Conservation (phyloP, 1,140 invertebrate genomes). For the Hyles vespertilio region DNA sequence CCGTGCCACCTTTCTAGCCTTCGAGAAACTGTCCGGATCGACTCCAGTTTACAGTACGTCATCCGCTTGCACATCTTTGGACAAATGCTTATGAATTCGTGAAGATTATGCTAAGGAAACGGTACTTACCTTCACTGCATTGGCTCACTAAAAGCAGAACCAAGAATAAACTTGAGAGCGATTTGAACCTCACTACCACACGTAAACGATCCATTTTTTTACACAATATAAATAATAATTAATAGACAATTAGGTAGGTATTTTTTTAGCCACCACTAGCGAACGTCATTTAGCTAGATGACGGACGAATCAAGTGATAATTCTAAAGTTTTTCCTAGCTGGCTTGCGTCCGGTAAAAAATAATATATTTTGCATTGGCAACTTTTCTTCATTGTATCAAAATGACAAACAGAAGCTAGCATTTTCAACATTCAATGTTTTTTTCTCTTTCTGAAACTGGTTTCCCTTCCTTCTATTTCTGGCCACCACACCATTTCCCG, state of each 20-base stretch:
- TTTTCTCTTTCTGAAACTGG: too few relatives aligned
- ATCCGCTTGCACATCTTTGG: neutral
- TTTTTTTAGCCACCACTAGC: slow-evolving; percentile 7
- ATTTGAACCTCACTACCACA: slow-evolving; percentile 16
- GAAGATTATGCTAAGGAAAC: neutral
- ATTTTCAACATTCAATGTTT: too few relatives aligned
- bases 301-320: neutral
- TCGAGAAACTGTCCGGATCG: neutral
- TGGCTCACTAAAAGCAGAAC: slow-evolving; percentile 14
- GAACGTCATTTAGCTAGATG: slow-evolving; percentile 10
- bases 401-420: too few relatives aligned
- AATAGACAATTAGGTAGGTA: slow-evolving; percentile 14
- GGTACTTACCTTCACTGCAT: slow-evolving; percentile 10
- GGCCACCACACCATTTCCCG: too few relatives aligned
- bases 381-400: neutral
- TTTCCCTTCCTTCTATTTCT: too few relatives aligned
- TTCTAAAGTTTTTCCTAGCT: too few relatives aligned
- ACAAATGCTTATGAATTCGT: slow-evolving; percentile 2
- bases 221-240: slow-evolving; percentile 8
- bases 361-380: neutral
- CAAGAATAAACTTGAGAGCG: slow-evolving; percentile 9
- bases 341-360: too few relatives aligned
- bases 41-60: slow-evolving; percentile 1
- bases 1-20: too few relatives aligned
- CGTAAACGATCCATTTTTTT: slow-evolving; percentile 16